phyloP scores from a whole-genome alignment of 2,797 vertebrate genomes.

The Sebastes jordani region DNA sequence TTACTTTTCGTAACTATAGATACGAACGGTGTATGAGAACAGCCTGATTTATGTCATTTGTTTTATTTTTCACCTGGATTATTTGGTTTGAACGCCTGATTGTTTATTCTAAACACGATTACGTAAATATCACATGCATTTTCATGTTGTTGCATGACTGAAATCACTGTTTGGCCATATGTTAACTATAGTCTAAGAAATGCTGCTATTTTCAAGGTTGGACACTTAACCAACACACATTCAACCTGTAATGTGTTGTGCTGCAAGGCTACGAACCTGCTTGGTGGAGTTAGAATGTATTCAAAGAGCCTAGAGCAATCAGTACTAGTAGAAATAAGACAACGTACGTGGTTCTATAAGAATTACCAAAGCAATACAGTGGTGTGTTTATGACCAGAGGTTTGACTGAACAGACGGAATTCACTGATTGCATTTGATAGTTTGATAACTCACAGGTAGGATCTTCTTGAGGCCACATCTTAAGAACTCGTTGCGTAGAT shows the following conservation, averaged over 20 bases:
- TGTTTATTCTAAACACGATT: neutral
- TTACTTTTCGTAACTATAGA: too few relatives aligned
- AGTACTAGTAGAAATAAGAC: neutral
- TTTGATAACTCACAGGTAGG: slow-evolving; percentile 88
- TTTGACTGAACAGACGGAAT: neutral
- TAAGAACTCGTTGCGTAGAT: slow-evolving; percentile 96
- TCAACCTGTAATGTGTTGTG: neutral
- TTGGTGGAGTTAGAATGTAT: neutral
- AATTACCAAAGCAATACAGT: neutral
- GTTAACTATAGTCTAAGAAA: neutral
- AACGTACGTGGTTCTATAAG: neutral
- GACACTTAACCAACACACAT: neutral
- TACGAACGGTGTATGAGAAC: too few relatives aligned
- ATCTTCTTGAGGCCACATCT: slow-evolving; percentile 95
- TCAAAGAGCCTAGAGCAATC: neutral
- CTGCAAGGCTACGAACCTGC: neutral
- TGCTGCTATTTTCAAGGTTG: neutral
- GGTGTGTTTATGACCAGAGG: neutral
- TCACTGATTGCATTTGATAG: neutral
- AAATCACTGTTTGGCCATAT: neutral
- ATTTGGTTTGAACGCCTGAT: neutral
- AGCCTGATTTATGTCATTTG: neutral
- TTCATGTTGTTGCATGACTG: neutral
- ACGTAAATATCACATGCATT: neutral
- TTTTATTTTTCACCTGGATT: neutral